Evolutionary conservation across 1,140 invertebrate species (phyloP).

Genomic region (Macrotrachela quadricornifera): DNA sequence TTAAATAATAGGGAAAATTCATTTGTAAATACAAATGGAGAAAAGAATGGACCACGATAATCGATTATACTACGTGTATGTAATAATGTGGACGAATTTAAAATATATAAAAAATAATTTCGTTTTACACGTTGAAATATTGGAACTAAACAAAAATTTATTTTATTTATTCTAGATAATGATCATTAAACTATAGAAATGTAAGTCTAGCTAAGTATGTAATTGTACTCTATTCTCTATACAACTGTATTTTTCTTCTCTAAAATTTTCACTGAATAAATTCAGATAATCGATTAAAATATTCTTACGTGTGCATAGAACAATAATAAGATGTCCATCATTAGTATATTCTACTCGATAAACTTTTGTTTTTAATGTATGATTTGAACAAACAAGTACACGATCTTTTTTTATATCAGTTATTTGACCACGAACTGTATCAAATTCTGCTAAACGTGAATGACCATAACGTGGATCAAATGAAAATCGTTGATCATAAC

Average conservation of each 20-base stretch:
- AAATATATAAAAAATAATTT: background rate
- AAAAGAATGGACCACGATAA: background rate
- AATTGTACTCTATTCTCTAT: too few relatives aligned
- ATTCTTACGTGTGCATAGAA: background rate
- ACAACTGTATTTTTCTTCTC: too few relatives aligned
- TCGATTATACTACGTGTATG: background rate
- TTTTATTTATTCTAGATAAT: too few relatives aligned
- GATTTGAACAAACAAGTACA: background rate
- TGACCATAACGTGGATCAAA: background rate
- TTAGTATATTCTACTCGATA: background rate
- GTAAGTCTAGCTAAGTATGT: too few relatives aligned
- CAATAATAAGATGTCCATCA: background rate
- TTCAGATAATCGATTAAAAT: too few relatives aligned
- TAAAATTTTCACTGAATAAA: too few relatives aligned
- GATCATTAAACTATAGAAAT: too few relatives aligned
- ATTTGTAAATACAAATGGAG: background rate
- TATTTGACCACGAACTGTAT: background rate
- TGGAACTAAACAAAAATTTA: background rate
- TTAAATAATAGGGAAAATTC: background rate
- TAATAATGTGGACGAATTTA: background rate
- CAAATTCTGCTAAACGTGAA: background rate
- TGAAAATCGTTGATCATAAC: background rate
- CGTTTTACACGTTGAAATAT: background rate
- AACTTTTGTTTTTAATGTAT: background rate
- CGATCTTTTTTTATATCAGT: background rate